Conservation (phyloP, 2,888 invertebrate genomes). For the Polymixis lichenea region DNA sequence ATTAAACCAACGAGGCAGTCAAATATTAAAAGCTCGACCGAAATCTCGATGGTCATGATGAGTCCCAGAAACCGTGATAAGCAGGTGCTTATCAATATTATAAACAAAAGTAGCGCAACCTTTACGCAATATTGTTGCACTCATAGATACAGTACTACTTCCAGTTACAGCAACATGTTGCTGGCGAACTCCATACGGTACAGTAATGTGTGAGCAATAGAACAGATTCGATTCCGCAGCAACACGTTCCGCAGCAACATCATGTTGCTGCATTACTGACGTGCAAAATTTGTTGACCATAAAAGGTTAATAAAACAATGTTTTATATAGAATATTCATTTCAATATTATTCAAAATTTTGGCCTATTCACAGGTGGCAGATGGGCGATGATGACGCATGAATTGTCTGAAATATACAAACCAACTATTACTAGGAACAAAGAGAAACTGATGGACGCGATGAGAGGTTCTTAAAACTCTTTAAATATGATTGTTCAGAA, state of each 20-base stretch:
- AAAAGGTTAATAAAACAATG: too few relatives aligned
- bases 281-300: background rate
- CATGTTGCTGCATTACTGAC: background rate
- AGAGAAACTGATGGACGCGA: conserved; percentile 73
- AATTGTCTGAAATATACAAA: conserved; percentile 73
- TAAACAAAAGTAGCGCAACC: background rate
- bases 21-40: background rate
- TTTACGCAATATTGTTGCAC: background rate
- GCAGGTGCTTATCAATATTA: background rate
- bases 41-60: background rate
- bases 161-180: background rate
- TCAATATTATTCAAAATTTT: background rate
- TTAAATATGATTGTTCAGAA: background rate
- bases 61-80: too few relatives aligned
- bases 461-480: conserved; percentile 73
- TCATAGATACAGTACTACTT: background rate
- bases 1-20: too few relatives aligned
- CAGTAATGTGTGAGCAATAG: background rate
- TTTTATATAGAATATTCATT: too few relatives aligned
- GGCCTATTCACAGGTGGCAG: conserved; percentile 67
- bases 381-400: conserved; percentile 64
- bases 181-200: background rate
- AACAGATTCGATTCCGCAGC: background rate
- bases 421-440: conserved; percentile 72
- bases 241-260: background rate